Evolutionary conservation across 2,888 invertebrate species (phyloP).

Genomic region (Sinopyrophorus schimmeli): DNA sequence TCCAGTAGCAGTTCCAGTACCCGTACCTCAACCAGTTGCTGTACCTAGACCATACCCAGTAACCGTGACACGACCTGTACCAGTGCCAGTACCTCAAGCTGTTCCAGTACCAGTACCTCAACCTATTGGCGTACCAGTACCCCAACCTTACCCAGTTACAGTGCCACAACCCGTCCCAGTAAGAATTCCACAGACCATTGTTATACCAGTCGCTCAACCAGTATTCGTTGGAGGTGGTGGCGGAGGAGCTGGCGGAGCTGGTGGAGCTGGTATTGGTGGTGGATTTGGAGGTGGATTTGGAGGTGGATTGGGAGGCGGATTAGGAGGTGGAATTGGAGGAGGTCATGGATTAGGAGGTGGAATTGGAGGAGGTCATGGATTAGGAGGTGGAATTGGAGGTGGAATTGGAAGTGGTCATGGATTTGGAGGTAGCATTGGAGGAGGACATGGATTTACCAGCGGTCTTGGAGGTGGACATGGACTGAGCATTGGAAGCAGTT

Average conservation of each 20-base stretch:
- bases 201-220: slow-evolving; percentile 61
- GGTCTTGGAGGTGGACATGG: slow-evolving; percentile 17
- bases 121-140: slow-evolving; percentile 56
- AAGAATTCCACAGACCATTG: slow-evolving; percentile 57
- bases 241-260: slow-evolving; percentile 35
- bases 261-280: slow-evolving; percentile 25
- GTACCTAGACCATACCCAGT: slow-evolving; percentile 52
- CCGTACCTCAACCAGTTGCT: slow-evolving; percentile 49
- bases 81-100: slow-evolving; percentile 57
- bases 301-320: slow-evolving; percentile 25
- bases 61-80: slow-evolving; percentile 47
- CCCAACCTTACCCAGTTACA: slow-evolving; percentile 61
- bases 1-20: slow-evolving; percentile 55
- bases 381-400: slow-evolving; percentile 31
- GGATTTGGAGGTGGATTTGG: slow-evolving; percentile 27
- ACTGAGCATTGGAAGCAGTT: too few relatives aligned
- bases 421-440: slow-evolving; percentile 25
- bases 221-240: slow-evolving; percentile 47
- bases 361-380: slow-evolving; percentile 29
- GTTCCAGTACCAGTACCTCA: slow-evolving; percentile 56
- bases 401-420: slow-evolving; percentile 30
- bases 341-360: slow-evolving; percentile 27
- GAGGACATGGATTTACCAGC: slow-evolving; percentile 19
- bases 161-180: slow-evolving; percentile 58
- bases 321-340: slow-evolving; percentile 26